Evolutionary conservation across 2,113 vertebrate species (phyloP), one percentile per base, ranked within the genome.

Genomic region (Gasterosteus aculeatus): DNA sequence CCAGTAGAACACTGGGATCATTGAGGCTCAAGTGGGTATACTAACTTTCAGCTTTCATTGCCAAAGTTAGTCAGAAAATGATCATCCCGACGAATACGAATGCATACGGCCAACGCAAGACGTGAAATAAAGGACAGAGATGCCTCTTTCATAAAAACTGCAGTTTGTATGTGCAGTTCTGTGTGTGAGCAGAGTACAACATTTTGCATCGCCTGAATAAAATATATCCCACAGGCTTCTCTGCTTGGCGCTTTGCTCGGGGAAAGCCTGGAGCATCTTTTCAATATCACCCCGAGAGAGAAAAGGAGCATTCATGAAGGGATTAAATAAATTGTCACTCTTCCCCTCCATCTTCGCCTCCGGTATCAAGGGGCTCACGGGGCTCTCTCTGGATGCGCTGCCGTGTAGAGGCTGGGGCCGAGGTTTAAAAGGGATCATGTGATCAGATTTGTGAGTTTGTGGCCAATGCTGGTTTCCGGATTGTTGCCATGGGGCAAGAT

Each of bases 141-240:
- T 22, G 47, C 61, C 64, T 74, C 68, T 77, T 82, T 77, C 38
- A 81, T 69, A 80, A 87, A 86, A 90, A 54, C 56, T 58, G 66
- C 77, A 60, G 58, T 83, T 80, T 79, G 75, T 69, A 64, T 80
- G 71, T 63, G 67, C 26, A 26, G 10, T 22, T 62, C 64, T 65
- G 51, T 72, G 83, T 78, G 82, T 75, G 84, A 82, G 85, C 2
- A 0, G 77, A 86, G 82, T 80, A 84, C 59, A 83, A 80, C 83
- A 86, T 83, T 87, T 89, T 82, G 88, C 78, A 15, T 73, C 29
- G 77, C 60, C 83, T 91, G 92, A 91, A 93, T 92, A 88, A 89
- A 89, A 89, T 83, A 93, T 91, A 85, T 90, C 92, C 91, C 91
- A 74, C 74, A 87, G 88, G 92, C 67, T 56, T 78, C 74, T 72